Conservation (phyloP, 2,797 vertebrate species). For the Cossypha dichroa region DNA sequence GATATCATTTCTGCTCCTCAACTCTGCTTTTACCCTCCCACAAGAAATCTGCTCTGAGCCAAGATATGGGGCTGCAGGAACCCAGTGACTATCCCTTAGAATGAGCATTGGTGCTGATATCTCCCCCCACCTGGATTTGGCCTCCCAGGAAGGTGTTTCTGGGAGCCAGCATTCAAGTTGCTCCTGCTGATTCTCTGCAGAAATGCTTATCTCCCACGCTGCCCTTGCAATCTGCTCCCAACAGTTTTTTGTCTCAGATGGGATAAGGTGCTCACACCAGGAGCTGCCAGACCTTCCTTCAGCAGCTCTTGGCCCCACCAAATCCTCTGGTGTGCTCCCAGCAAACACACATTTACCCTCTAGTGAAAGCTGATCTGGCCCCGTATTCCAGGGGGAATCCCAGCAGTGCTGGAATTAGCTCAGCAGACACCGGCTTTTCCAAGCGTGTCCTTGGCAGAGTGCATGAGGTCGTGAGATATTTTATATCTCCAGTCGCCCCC, state of each 20-base stretch:
- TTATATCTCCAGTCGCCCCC: not conserved
- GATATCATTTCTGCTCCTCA: not conserved
- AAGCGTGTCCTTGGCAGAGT: not conserved
- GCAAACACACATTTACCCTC: not conserved
- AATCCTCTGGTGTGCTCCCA: not conserved
- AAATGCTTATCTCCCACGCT: not conserved
- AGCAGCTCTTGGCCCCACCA: not conserved
- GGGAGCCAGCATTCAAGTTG: not conserved
- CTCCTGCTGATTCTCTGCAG: not conserved
- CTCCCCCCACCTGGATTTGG: accelerated
- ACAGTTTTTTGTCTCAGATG: not conserved
- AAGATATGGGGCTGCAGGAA: not conserved
- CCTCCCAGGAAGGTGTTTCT: not conserved
- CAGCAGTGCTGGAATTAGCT: not conserved
- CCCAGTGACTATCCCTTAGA: not conserved
- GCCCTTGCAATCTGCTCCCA: not conserved
- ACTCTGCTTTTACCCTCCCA: not conserved
- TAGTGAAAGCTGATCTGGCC: not conserved
- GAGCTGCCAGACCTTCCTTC: not conserved
- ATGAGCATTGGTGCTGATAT: not conserved
- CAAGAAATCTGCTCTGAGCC: not conserved
- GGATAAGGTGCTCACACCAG: not conserved
- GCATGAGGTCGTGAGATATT: not conserved
- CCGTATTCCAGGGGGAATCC: not conserved
- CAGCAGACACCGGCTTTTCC: not conserved